A percentile compares a stretch with the other conserved stretches of the same genome.
Conservation (phyloP, 2,797 vertebrate genomes). For the Alcedo atthis region DNA sequence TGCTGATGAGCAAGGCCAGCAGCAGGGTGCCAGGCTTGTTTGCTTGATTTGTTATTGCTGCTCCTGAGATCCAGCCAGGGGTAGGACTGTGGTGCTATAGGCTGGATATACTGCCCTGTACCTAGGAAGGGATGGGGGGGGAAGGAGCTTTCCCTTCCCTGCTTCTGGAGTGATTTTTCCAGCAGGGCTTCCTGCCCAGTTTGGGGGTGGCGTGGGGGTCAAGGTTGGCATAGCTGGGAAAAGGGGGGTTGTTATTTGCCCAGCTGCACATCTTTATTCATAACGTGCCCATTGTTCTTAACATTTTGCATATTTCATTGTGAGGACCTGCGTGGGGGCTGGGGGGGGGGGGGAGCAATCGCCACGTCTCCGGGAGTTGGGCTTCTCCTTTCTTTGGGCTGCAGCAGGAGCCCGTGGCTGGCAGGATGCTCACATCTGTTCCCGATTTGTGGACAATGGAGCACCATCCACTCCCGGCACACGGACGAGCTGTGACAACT, state of each 20-base stretch:
- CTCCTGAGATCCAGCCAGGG: background rate
- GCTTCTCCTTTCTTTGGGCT: background rate
- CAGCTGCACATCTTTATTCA: slow-evolving; percentile 78
- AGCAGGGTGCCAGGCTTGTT: background rate
- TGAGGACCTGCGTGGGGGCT: background rate
- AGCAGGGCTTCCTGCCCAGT: background rate
- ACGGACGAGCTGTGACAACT: slow-evolving; percentile 65
- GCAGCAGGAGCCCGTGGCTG: slow-evolving; percentile 52
- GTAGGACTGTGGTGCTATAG: fast-evolving
- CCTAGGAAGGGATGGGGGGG: fast-evolving
- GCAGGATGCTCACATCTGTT: slow-evolving; percentile 76
- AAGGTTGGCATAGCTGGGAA: slow-evolving; percentile 6
- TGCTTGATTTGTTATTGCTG: background rate
- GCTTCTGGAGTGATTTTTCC: background rate
- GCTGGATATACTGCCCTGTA: background rate
- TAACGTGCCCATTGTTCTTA: slow-evolving; percentile 58
- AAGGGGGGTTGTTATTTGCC: slow-evolving; percentile 44
- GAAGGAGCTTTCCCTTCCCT: background rate
- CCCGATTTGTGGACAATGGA: slow-evolving; percentile 78
- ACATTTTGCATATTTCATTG: slow-evolving; percentile 54
- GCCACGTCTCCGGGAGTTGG: background rate
- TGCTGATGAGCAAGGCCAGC: fast-evolving
- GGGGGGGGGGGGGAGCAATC: background rate
- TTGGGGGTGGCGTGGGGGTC: background rate
- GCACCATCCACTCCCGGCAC: slow-evolving; percentile 67